phyloP scores from a whole-genome alignment of 2,113 vertebrate genomes.

The Hemicordylus capensis region DNA sequence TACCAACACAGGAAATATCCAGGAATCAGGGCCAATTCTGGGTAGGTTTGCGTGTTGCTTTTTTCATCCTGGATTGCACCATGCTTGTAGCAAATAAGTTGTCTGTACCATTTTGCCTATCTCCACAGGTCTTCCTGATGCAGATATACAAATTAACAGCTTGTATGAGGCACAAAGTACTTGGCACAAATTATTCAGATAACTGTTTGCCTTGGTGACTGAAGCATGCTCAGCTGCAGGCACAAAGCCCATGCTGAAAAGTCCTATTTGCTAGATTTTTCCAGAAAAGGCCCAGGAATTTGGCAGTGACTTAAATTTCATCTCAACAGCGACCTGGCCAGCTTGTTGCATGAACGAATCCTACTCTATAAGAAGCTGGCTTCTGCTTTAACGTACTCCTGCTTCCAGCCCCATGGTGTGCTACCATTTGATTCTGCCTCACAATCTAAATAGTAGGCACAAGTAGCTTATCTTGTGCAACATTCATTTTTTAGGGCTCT shows the following conservation, averaged over 20 bases:
- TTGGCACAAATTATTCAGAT: neutral
- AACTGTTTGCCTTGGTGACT: neutral
- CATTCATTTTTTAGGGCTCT: neutral
- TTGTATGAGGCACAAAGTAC: too few species aligned
- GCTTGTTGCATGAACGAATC: neutral
- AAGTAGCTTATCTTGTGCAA: neutral
- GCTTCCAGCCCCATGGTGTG: neutral
- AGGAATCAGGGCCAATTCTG: neutral
- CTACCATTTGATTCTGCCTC: neutral
- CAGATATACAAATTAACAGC: neutral
- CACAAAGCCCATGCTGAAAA: neutral
- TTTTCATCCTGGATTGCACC: neutral
- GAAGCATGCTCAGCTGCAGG: neutral
- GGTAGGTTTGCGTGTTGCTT: neutral
- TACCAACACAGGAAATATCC: neutral
- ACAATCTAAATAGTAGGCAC: neutral
- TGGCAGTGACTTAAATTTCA: neutral
- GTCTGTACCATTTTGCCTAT: too few species aligned
- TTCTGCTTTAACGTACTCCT: neutral
- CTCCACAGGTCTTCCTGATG: neutral
- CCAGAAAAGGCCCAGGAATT: neutral
- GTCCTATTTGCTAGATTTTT: neutral
- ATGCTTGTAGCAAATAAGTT: too few species aligned
- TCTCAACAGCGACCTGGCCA: neutral
- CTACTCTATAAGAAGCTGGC: neutral